These are phyloP conservation scores for Torymus aiolomorphi DNA, from an alignment of 2,888 invertebrate genomes.

Conservation along the genomic window DNA sequence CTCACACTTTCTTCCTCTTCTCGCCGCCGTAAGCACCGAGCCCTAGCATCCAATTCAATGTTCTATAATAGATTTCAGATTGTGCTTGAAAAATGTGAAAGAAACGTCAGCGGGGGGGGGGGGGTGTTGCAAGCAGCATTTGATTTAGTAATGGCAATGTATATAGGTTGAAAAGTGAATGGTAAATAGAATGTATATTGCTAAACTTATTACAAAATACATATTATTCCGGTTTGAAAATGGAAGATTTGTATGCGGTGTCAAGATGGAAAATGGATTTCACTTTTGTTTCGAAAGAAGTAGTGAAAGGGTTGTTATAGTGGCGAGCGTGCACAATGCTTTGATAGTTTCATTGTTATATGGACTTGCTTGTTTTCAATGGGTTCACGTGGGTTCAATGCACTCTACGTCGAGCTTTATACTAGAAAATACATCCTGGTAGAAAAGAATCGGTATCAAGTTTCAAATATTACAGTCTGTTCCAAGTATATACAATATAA, in stretches of 20 bases:
- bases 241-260: background rate
- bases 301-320: constrained; percentile 41
- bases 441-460: too few relatives aligned
- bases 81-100: constrained; percentile 18
- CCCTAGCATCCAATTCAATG: constrained; percentile 29
- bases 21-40: background rate
- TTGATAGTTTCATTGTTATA: constrained; percentile 52
- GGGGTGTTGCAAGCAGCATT: too few relatives aligned
- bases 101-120: too few relatives aligned
- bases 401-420: constrained; percentile 34
- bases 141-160: too few relatives aligned
- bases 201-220: background rate
- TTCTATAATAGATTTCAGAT: constrained; percentile 40
- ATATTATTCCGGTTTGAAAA: background rate
- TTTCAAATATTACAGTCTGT: too few relatives aligned
- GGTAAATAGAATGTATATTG: too few relatives aligned
- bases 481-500: too few relatives aligned
- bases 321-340: constrained; percentile 30
- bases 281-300: constrained; percentile 35
- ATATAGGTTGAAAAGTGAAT: too few relatives aligned
- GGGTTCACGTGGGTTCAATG: constrained; percentile 45
- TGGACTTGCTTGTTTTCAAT: constrained; percentile 32
- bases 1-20: background rate
- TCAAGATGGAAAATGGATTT: background rate
- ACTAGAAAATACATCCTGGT: constrained; percentile 1